These are phyloP conservation scores for Gasteruption jaculator DNA, from an alignment of 2,888 invertebrate genomes.

Conservation along the genomic window DNA sequence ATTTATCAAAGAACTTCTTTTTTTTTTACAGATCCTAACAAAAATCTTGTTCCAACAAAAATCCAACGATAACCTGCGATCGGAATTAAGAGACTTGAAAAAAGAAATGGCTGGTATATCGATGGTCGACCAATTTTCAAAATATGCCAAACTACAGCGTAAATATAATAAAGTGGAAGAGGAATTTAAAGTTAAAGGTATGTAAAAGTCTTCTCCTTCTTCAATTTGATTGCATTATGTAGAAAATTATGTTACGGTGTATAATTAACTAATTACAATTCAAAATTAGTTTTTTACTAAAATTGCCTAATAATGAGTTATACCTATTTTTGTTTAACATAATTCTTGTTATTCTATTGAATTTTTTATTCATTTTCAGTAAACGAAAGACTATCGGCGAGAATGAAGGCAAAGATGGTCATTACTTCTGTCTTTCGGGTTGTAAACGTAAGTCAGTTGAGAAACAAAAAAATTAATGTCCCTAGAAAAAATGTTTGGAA, in stretches of 20 bases:
- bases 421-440: slow-evolving; percentile 31
- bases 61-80: slow-evolving; percentile 28
- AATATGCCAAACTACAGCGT: slow-evolving; percentile 47
- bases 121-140: slow-evolving; percentile 51
- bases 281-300: neutral
- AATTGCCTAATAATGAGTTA: neutral
- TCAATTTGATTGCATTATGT: neutral
- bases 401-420: slow-evolving; percentile 25
- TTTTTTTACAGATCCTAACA: slow-evolving; percentile 31
- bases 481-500: too few species aligned
- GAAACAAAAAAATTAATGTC: too few species aligned
- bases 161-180: slow-evolving; percentile 41
- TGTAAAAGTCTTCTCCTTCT: slow-evolving; percentile 4
- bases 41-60: slow-evolving; percentile 28
- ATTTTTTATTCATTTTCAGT: slow-evolving; percentile 23
- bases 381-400: slow-evolving; percentile 23
- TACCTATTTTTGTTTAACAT: slow-evolving; percentile 2
- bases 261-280: neutral
- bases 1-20: neutral
- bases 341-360: neutral
- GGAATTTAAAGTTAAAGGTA: slow-evolving; percentile 40
- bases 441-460: slow-evolving; percentile 42
- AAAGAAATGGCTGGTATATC: slow-evolving; percentile 42
- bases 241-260: neutral
- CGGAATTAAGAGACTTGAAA: slow-evolving; percentile 34